Evolutionary conservation across 1,140 invertebrate species (phyloP).

Genomic region (Drosophila burlai): DNA sequence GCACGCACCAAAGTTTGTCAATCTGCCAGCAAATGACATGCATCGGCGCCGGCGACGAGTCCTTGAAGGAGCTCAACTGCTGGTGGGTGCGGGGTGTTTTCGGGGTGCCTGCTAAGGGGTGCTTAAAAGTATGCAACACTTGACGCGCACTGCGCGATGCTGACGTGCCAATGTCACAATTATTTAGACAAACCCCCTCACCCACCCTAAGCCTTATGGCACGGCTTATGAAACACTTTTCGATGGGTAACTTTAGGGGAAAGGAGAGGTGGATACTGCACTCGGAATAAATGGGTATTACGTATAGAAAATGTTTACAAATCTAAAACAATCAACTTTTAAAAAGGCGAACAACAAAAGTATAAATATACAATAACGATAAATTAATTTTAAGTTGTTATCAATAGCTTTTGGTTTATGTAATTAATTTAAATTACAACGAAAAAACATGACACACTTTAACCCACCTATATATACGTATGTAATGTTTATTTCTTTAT

Average conservation of each 20-base stretch:
- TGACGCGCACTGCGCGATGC: slow-evolving; percentile 48
- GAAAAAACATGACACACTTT: too few relatives aligned
- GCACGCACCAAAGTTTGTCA: slow-evolving; percentile 68
- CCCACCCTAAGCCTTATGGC: slow-evolving; percentile 6
- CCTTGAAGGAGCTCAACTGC: slow-evolving; percentile 22
- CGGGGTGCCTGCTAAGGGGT: slow-evolving; percentile 3
- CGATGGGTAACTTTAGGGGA: slow-evolving; percentile 4
- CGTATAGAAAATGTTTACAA: too few relatives aligned
- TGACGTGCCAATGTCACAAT: slow-evolving; percentile 78
- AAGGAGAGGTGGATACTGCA: not conserved
- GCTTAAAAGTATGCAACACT: slow-evolving; percentile 75
- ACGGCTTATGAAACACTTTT: slow-evolving; percentile 33
- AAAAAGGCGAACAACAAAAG: not conserved
- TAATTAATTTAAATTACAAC: too few relatives aligned
- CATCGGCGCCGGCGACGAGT: slow-evolving; percentile 47
- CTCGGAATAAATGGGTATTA: too few relatives aligned
- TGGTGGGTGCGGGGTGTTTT: slow-evolving; percentile 3
- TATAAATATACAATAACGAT: not conserved
- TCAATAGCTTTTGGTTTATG: too few relatives aligned
- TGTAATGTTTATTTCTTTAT: too few relatives aligned
- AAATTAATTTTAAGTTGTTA: not conserved
- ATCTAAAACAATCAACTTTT: too few relatives aligned
- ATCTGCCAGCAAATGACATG: slow-evolving; percentile 78
- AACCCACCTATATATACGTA: too few relatives aligned
- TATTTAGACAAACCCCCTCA: slow-evolving; percentile 55